These are phyloP conservation scores for Sphenodon punctatus DNA, from an alignment of 2,797 vertebrate species.

Conservation along the genomic window DNA sequence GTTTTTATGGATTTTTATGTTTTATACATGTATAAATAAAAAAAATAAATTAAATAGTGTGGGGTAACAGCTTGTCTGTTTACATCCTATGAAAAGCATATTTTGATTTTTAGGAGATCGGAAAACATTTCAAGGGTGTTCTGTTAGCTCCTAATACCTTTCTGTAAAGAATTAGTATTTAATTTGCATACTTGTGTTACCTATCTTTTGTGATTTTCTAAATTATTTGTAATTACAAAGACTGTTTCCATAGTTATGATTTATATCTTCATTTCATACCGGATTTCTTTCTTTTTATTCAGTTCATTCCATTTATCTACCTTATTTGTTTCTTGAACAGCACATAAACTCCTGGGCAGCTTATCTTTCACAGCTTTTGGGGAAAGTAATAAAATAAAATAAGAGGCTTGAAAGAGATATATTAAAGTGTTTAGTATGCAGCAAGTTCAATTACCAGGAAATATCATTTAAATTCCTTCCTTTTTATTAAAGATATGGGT, in stretches of 20 bases:
- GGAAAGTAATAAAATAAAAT: constrained; percentile 29
- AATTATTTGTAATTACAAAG: constrained; percentile 66
- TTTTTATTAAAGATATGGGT: constrained; percentile 44
- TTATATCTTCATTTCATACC: constrained; percentile 68
- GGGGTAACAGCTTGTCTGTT: too few relatives aligned
- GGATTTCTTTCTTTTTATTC: constrained; percentile 53
- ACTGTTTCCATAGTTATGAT: constrained; percentile 59
- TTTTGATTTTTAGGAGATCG: not conserved
- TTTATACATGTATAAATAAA: too few relatives aligned
- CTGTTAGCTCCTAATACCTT: constrained; percentile 37
- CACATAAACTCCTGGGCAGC: constrained; percentile 50
- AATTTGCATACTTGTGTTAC: constrained; percentile 64
- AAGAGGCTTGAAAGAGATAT: constrained; percentile 48
- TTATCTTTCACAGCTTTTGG: constrained; percentile 58
- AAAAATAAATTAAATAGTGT: too few relatives aligned
- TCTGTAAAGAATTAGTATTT: constrained; percentile 31
- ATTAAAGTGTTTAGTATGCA: constrained; percentile 57
- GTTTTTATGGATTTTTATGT: too few relatives aligned
- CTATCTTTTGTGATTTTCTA: constrained; percentile 60
- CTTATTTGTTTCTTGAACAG: constrained; percentile 61
- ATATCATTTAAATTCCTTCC: constrained; percentile 57
- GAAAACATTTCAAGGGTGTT: constrained; percentile 15
- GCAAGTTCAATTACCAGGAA: constrained; percentile 49
- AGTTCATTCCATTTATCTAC: constrained; percentile 58
- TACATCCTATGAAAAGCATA: not conserved